Evolutionary conservation across 2,113 vertebrate species (phyloP), one percentile per base, ranked within the genome.

Genomic region (Cromileptes altivelis): DNA sequence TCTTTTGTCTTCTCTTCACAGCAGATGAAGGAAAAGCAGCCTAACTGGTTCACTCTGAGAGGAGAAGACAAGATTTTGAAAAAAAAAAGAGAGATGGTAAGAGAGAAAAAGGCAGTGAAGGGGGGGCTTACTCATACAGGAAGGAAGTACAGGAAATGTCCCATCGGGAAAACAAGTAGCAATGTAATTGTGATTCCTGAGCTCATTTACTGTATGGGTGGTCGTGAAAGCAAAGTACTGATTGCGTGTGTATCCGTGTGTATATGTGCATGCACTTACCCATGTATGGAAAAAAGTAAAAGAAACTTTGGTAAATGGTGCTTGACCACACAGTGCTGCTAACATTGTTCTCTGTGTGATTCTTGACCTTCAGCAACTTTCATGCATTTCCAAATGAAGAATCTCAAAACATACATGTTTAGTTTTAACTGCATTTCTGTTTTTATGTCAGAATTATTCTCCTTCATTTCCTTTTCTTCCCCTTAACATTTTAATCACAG

Each of bases 61-160:
- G 8, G 30, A 25, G 33, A 55, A 57, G 67, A 85, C 30, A 40
- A 63, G 45, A 27, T 58, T 63, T 64, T 65, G 30, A 61, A 75
- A 79, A 73, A 84, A 78, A 47, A 30, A 61, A 63, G 45, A 60
- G 68, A 78, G 53, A 56, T 45, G 64, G 47, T 47, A 23, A 85
- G 42, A 82, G 64, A 14, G 68, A 14, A 40, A 11, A 23, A 63
- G 60, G 37, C 69, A 61, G 68, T 49, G 81, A 71, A 21, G 72
- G 74, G 80, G 70, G 61, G 63, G 60, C 71, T 92, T 82, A 78
- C 56, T 89, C 89, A 88, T 71, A 82, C 91, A 91, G 90, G 91
- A 92, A 94, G 92, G 92, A 93, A 94, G 71, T 88, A 75, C 83
- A 89, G 92, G 92, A 95, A 94, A 93, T 92, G 90, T 93, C 88